Evolutionary conservation across 1,140 invertebrate genomes (phyloP), one percentile per base, ranked within the genome.

Genomic region (Tetramorium parvispinum): DNA sequence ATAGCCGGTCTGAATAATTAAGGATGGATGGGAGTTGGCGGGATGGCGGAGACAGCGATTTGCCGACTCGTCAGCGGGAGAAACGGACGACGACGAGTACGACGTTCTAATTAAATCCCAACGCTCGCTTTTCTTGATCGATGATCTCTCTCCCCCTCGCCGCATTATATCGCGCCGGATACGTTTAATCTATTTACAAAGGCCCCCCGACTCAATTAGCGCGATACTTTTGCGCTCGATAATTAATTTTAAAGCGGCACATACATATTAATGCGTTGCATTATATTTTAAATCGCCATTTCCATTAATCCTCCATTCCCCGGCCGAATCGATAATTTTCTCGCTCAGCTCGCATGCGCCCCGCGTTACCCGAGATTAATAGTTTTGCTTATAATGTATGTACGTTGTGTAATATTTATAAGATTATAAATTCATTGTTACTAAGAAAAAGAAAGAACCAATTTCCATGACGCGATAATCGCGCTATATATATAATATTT

Each of bases 1-100:
- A 75, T 76, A 57, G 18, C 43, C 43, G n/a, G 51, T 16, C 46
- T 53, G 82, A 85, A 85, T 85, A 85, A 85, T 70, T 87, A 85
- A 75, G 13, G 63, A 18, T 53, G 40, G 51, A 77, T 77, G 73
- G 37, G 27, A 76, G 21, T 65, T 49, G 57, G 10, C 24, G 21
- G 46, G 21, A 79, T 66, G 61, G 43, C 3, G 43, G 66, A 71
- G 40, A 32, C 51, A 83, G 43, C 46, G 78, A 85, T 55, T 65
- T 87, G 46, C 65, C 68, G 85, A 61, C 68, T 87, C 59, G 68
- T 85, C 65, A 66, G 37, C 55, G 37, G 32, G 55, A 55, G 55
- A 55, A 32, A 81, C 32, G 71, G 16, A 70, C 66, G 21, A 49
- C 43, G 51, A 57, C 37, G 65, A 40, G 37, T n/a, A 82, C 37